These are phyloP conservation scores for Mus spicilegus DNA, from an alignment of 2,113 vertebrate species.

Conservation along the genomic window DNA sequence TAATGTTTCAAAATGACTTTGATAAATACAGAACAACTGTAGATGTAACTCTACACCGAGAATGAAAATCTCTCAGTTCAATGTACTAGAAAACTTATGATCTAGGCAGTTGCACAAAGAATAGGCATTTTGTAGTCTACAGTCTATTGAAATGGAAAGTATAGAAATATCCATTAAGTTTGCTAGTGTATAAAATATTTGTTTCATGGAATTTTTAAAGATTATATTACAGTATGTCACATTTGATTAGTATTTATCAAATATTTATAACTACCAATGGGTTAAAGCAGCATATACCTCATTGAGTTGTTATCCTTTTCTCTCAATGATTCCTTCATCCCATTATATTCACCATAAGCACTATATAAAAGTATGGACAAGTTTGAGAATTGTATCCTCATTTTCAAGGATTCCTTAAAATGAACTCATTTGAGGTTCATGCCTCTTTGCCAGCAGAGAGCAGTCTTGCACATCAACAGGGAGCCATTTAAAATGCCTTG, in stretches of 20 bases:
- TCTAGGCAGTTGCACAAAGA: background rate
- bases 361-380: background rate
- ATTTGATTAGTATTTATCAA: conserved; percentile 17
- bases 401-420: conserved; percentile 13
- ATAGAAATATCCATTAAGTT: background rate
- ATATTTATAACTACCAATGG: background rate
- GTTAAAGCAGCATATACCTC: background rate
- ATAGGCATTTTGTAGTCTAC: background rate
- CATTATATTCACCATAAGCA: background rate
- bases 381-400: background rate
- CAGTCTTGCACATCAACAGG: conserved; percentile 82
- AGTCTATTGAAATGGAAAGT: background rate
- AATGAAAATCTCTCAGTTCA: background rate
- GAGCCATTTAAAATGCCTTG: conserved; percentile 38
- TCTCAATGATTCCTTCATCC: background rate
- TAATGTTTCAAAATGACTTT: background rate
- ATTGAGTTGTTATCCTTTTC: background rate
- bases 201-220: background rate
- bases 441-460: conserved; percentile 87
- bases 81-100: background rate
- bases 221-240: background rate
- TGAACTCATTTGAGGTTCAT: background rate
- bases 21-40: background rate
- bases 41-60: background rate
- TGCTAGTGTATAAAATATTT: background rate